phyloP scores from a whole-genome alignment of 2,113 vertebrate species.

The Terrapene triunguis region DNA sequence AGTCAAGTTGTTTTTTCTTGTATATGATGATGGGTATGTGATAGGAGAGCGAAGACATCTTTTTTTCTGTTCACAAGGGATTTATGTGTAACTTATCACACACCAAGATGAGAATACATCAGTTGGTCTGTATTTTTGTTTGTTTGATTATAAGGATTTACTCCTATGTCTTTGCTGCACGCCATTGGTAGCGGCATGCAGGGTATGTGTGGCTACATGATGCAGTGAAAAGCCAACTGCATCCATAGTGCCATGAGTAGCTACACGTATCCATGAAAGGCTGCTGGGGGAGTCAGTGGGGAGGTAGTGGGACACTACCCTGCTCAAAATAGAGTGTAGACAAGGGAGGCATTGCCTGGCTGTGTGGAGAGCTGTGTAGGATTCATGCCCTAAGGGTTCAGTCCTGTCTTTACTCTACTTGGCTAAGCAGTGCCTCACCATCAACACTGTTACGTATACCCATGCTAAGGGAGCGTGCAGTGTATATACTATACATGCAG shows the following conservation, averaged over 20 bases:
- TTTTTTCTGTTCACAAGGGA: neutral
- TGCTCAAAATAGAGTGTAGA: neutral
- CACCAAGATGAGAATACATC: neutral
- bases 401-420: neutral
- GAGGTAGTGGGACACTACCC: too few species aligned
- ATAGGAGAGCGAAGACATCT: too few species aligned
- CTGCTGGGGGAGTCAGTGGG: too few species aligned
- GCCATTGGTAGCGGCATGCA: neutral
- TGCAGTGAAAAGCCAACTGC: neutral
- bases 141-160: neutral
- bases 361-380: neutral
- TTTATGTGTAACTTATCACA: neutral
- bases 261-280: too few species aligned
- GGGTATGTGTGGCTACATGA: too few species aligned
- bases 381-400: neutral
- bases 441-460: too few species aligned
- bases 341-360: neutral
- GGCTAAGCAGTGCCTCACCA: too few species aligned
- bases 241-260: neutral
- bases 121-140: neutral
- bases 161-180: neutral
- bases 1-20: too few species aligned
- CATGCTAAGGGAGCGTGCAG: too few species aligned
- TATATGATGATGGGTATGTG: too few species aligned
- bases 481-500: too few species aligned